Evolutionary conservation across 1,140 invertebrate species (phyloP).

Genomic region (Zaprionus vittiger): DNA sequence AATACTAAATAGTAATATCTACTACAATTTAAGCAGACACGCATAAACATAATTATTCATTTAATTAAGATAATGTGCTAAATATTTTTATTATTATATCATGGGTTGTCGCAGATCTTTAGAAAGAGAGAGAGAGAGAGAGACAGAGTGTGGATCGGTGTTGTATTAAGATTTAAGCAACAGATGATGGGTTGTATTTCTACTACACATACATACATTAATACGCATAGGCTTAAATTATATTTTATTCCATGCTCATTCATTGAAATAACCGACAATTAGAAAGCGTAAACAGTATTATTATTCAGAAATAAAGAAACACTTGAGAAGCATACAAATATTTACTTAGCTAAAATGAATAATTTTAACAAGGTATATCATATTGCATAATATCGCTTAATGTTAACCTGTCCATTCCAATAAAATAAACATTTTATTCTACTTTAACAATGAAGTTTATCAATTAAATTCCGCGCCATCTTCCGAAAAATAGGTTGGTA

Average conservation of each 20-base stretch:
- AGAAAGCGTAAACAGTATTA: conserved; percentile 70
- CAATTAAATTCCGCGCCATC: conserved; percentile 16
- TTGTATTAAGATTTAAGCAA: conserved; percentile 69
- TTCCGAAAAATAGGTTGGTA: conserved; percentile 29
- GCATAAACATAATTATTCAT: conserved; percentile 38
- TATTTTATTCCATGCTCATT: conserved; percentile 60
- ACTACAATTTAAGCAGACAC: conserved; percentile 50
- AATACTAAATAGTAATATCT: conserved; percentile 46
- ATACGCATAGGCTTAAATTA: conserved; percentile 56
- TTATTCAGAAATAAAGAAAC: conserved; percentile 73
- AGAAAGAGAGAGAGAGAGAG: background rate
- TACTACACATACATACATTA: conserved; percentile 44
- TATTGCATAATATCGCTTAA: conserved; percentile 59
- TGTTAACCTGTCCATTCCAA: conserved; percentile 50
- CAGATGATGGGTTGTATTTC: conserved; percentile 68
- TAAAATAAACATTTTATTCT: conserved; percentile 67
- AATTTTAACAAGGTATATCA: conserved; percentile 36
- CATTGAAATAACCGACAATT: conserved; percentile 56
- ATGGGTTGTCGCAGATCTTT: conserved; percentile 26
- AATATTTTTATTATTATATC: conserved; percentile 28
- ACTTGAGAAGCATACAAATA: conserved; percentile 56
- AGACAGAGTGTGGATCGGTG: conserved; percentile 21
- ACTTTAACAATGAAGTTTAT: background rate
- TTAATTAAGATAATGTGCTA: conserved; percentile 57
- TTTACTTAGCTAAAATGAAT: conserved; percentile 60